A percentile compares a stretch with the other conserved stretches of the same genome.
phyloP scores from a whole-genome alignment of 1,140 invertebrate genomes.

The Wasmannia auropunctata region DNA sequence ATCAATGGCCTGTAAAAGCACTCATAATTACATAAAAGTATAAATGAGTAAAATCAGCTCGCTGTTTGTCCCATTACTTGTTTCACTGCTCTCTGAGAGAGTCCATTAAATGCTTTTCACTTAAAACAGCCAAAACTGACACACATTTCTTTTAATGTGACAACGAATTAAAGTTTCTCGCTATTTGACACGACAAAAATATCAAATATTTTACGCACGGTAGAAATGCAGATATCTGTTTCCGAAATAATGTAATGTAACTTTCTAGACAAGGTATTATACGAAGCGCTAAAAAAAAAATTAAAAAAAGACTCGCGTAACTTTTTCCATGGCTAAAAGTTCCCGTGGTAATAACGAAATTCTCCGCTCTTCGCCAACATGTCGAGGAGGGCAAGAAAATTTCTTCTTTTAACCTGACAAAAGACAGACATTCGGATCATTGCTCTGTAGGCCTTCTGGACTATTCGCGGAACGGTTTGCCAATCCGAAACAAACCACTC shows the following conservation, averaged over 20 bases:
- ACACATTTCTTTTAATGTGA: not conserved
- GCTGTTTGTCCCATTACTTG: not conserved
- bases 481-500: conserved; percentile 77
- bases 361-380: not conserved
- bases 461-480: not conserved
- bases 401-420: conserved; percentile 56
- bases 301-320: not conserved
- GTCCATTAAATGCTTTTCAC: not conserved
- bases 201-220: not conserved
- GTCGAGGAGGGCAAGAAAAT: conserved; percentile 48
- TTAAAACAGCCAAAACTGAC: not conserved
- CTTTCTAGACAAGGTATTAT: not conserved
- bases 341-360: conserved; percentile 61
- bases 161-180: not conserved
- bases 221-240: not conserved
- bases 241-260: conserved; percentile 17
- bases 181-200: not conserved
- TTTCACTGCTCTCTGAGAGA: not conserved
- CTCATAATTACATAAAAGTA: not conserved
- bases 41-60: not conserved
- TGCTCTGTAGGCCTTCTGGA: conserved; percentile 25
- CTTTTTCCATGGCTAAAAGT: conserved; percentile 56
- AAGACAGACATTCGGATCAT: conserved; percentile 55
- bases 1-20: not conserved
- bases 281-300: conserved; percentile 28